phyloP scores from a whole-genome alignment of 2,797 vertebrate genomes.

The Anabas testudineus region DNA sequence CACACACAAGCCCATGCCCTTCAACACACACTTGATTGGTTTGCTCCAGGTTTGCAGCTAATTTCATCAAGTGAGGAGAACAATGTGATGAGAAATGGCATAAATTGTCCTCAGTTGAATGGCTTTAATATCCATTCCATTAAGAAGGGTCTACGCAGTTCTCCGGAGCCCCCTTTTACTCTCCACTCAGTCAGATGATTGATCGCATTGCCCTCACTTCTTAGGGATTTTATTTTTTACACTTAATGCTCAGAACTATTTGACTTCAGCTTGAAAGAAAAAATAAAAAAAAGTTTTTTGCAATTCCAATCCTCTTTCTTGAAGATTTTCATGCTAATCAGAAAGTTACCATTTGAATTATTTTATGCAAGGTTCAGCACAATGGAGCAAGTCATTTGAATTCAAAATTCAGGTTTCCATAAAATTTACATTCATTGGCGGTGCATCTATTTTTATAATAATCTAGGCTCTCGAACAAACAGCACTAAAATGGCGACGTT shows the following conservation, averaged over 20 bases:
- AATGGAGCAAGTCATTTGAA: constrained; percentile 37
- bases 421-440: constrained; percentile 19
- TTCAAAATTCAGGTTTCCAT: constrained; percentile 24
- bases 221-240: constrained; percentile 48
- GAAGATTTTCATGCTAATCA: constrained; percentile 68
- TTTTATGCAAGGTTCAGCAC: constrained; percentile 53
- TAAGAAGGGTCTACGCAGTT: constrained; percentile 62
- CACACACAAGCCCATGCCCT: constrained; percentile 43
- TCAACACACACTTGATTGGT: constrained; percentile 66
- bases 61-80: constrained; percentile 76
- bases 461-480: constrained; percentile 11
- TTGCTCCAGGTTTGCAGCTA: constrained; percentile 72
- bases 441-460: constrained; percentile 10
- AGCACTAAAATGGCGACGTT: constrained; percentile 12
- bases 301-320: constrained; percentile 65
- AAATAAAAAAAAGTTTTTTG: constrained; percentile 42
- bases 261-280: constrained; percentile 56
- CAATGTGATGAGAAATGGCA: constrained; percentile 76
- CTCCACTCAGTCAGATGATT: constrained; percentile 74
- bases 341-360: constrained; percentile 63
- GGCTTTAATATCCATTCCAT: constrained; percentile 80
- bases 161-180: constrained; percentile 62
- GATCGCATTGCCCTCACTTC: constrained; percentile 63
- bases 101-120: constrained; percentile 80
- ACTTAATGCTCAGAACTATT: constrained; percentile 70